Percentiles rank a stretch among this genome's conserved stretches.
Evolutionary conservation across 2,113 vertebrate species (phyloP).

Genomic region (Galemys pyrenaicus): DNA sequence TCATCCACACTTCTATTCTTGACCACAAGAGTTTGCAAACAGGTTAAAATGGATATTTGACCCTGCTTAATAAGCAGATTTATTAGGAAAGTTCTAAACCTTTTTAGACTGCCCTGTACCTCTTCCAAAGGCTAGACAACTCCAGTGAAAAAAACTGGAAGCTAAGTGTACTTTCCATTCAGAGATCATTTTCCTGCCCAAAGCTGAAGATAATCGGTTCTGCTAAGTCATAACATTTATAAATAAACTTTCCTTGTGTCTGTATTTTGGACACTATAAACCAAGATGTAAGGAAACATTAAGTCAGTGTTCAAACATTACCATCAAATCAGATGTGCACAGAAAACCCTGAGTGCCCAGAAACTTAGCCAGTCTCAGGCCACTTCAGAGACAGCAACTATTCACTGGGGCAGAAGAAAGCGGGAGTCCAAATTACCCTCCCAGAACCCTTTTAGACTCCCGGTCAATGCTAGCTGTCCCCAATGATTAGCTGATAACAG

Average conservation of each 20-base stretch:
- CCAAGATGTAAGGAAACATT: not conserved
- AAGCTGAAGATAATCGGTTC: not conserved
- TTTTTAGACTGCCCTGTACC: not conserved
- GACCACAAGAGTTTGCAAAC: not conserved
- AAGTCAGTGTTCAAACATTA: not conserved
- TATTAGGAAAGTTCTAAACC: not conserved
- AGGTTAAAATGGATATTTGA: not conserved
- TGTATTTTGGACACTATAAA: not conserved
- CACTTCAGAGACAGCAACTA: not conserved
- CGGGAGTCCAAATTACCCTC: not conserved
- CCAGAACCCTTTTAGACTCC: not conserved
- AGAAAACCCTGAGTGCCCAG: not conserved
- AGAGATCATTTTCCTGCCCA: constrained; percentile 26
- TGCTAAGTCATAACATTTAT: not conserved
- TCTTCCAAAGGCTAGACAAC: not conserved
- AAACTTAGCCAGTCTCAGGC: not conserved
- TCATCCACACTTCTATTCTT: not conserved
- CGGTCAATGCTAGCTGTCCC: not conserved
- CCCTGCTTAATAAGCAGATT: not conserved
- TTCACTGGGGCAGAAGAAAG: not conserved
- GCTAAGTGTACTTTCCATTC: not conserved
- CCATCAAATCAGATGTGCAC: not conserved
- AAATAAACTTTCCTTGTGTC: not conserved
- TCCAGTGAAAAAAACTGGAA: not conserved
- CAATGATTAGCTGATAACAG: not conserved